phyloP scores from a whole-genome alignment of 1,140 invertebrate genomes.

The Orussus abietinus region DNA sequence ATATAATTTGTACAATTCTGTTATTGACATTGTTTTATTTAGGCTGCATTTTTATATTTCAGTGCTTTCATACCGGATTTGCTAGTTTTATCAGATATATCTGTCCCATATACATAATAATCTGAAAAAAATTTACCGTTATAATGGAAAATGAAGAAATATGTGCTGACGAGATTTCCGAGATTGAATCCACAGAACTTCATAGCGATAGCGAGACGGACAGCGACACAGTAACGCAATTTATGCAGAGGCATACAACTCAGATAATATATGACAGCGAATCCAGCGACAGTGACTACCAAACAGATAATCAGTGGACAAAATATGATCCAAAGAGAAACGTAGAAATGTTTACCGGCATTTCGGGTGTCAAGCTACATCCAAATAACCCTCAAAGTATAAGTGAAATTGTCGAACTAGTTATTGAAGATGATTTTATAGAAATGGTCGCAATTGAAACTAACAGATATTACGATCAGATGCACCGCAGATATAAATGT shows the following conservation, averaged over 20 bases:
- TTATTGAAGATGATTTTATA: slow-evolving; percentile 5
- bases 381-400: slow-evolving; percentile 6
- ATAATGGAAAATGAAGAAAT: slow-evolving; percentile 7
- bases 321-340: slow-evolving; percentile 11
- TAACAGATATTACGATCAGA: slow-evolving; percentile 6
- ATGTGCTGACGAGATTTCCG: slow-evolving; percentile 5
- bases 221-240: too few relatives aligned
- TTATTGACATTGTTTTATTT: too few relatives aligned
- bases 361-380: slow-evolving; percentile 3
- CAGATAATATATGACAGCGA: too few relatives aligned
- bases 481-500: slow-evolving; percentile 1
- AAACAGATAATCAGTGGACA: slow-evolving; percentile 2
- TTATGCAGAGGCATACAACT: too few relatives aligned
- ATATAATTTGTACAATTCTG: too few relatives aligned
- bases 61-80: too few relatives aligned
- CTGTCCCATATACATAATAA: too few relatives aligned
- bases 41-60: too few relatives aligned
- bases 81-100: too few relatives aligned
- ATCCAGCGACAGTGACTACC: too few relatives aligned
- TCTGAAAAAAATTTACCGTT: slow-evolving; percentile 2
- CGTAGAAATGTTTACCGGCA: slow-evolving; percentile 2
- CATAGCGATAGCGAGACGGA: slow-evolving; percentile 3
- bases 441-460: slow-evolving; percentile 4
- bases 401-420: slow-evolving; percentile 2
- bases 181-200: slow-evolving; percentile 5